Evolutionary conservation across 2,888 invertebrate genomes (phyloP).

Genomic region (Melikaiella ostensackeni): DNA sequence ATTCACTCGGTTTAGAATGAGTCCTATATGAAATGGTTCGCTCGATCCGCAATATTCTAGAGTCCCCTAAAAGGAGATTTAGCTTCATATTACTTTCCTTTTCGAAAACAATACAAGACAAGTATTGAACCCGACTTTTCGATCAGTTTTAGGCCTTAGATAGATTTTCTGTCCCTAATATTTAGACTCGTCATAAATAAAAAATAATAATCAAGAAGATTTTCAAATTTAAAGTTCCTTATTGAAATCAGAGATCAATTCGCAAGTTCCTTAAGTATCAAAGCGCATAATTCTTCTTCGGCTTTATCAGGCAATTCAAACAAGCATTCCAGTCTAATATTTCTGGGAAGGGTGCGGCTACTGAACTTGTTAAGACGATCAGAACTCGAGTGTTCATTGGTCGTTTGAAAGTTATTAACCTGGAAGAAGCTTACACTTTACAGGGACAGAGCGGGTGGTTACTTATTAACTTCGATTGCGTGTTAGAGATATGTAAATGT

Average conservation of each 20-base stretch:
- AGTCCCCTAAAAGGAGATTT: background rate
- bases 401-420: conserved; percentile 19
- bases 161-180: background rate
- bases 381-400: conserved; percentile 2
- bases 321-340: background rate
- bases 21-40: background rate
- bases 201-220: no score
- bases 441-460: conserved; percentile 46
- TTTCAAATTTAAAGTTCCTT: background rate
- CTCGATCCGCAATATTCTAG: background rate
- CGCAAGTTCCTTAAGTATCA: background rate
- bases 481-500: conserved; percentile 61
- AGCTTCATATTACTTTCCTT: background rate
- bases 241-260: background rate
- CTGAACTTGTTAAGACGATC: conserved; percentile 13
- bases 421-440: conserved; percentile 17
- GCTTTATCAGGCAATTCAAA: background rate
- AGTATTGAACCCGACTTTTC: background rate
- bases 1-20: background rate
- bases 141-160: background rate
- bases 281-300: background rate
- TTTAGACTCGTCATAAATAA: background rate
- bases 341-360: conserved; percentile 13
- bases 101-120: background rate
- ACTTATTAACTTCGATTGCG: conserved; percentile 60